Evolutionary conservation across 2,797 vertebrate species (phyloP), one percentile per base, ranked within the genome.

Genomic region (Sebastes diploproa): DNA sequence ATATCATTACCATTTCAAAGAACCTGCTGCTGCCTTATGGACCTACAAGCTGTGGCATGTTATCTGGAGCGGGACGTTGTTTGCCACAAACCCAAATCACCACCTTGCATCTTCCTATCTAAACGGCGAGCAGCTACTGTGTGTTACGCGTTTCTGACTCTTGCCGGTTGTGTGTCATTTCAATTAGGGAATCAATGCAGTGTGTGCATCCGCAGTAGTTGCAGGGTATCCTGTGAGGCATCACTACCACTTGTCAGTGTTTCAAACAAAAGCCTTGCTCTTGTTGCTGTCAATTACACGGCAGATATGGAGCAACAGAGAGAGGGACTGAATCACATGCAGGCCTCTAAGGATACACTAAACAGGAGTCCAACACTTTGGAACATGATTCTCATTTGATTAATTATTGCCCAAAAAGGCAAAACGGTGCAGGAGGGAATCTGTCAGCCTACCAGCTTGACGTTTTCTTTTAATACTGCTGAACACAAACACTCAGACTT

Each of bases 1-100:
- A 83, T 84, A 86, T 85, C 76, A 92, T 94, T 94, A 89, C 82
- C 92, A 95, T 93, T 93, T 94, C 91, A 94, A 94, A 93, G 86
- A 79, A 73, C 63, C 84, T 75, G 83, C 88, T 68, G 87, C 79
- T 72, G 81, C 74, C 86, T 83, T 61, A 64, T 46, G 66, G 72
- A 80, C 86, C 72, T 81, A 74, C 76, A 54, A 85, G 88, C 74
- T 80, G 87, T 77, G 86, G 78, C 52, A 83, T 81, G 84, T 70
- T 82, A 68, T 34, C 62, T 18, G 14, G 68, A 83, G 68, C 79
- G 60, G 78, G 72, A 78, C 54, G 22, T 34, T 20, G 75, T 78
- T 77, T 69, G 77, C 72, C 75, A 74, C 82, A 69, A 89, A 76
- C 77, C 75, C 42, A n/a, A 68, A 82, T 76, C 75, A 71, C 70